phyloP scores from a whole-genome alignment of 1,140 invertebrate genomes.

The Cyclargus thomasi region DNA sequence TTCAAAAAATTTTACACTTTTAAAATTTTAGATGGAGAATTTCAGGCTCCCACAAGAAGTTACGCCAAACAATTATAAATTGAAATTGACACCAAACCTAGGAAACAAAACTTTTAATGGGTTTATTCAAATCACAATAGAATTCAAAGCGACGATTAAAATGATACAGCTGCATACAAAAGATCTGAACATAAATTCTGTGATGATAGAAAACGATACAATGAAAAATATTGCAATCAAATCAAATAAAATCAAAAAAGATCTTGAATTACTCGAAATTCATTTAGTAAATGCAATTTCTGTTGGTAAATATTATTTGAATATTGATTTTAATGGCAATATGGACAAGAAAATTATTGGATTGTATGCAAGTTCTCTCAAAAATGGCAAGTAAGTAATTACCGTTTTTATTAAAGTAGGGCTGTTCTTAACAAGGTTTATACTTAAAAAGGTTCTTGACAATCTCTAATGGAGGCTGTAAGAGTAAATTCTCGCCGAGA shows the following conservation, averaged over 20 bases:
- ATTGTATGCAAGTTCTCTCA: slow-evolving; percentile 58
- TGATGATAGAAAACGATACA: slow-evolving; percentile 29
- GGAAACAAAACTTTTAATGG: slow-evolving; percentile 50
- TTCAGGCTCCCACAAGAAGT: slow-evolving; percentile 53
- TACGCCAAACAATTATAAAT: slow-evolving; percentile 50
- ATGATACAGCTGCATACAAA: slow-evolving; percentile 49
- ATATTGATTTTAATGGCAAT: slow-evolving; percentile 48
- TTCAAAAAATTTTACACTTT: too few relatives aligned
- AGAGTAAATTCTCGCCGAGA: too few relatives aligned
- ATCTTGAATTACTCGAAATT: slow-evolving; percentile 44
- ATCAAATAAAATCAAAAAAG: slow-evolving; percentile 22
- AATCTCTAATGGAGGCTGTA: too few relatives aligned
- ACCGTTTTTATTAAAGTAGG: too few relatives aligned
- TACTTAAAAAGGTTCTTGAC: too few relatives aligned
- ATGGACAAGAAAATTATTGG: slow-evolving; percentile 57
- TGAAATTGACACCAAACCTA: slow-evolving; percentile 46
- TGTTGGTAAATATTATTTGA: slow-evolving; percentile 34
- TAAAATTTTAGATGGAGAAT: slow-evolving; percentile 38
- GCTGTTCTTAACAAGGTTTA: too few relatives aligned
- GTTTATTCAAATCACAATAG: slow-evolving; percentile 39
- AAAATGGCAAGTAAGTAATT: slow-evolving; percentile 53
- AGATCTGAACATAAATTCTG: slow-evolving; percentile 38
- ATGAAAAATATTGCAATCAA: slow-evolving; percentile 30
- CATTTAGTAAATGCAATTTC: slow-evolving; percentile 32
- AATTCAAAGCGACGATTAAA: slow-evolving; percentile 38